A percentile compares a stretch with the other conserved stretches of the same genome.
Evolutionary conservation across 2,113 vertebrate species (phyloP).

Genomic region (Callipepla squamata): DNA sequence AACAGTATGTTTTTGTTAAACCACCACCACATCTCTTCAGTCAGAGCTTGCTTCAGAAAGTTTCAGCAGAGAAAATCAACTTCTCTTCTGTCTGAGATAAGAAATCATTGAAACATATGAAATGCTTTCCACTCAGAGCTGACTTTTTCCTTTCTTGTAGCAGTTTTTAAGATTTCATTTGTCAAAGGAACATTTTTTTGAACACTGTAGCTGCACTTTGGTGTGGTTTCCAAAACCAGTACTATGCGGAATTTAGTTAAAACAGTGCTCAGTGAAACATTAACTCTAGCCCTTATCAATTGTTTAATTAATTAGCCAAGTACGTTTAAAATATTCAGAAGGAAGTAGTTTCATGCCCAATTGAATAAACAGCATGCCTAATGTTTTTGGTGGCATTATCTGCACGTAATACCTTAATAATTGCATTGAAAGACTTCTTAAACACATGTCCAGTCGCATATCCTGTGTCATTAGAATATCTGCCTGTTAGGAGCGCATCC

Average conservation of each 20-base stretch:
- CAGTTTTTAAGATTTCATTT: conserved; percentile 44
- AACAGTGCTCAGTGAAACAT: conserved; percentile 58
- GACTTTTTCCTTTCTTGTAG: conserved; percentile 24
- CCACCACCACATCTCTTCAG: conserved; percentile 64
- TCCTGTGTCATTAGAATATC: conserved; percentile 73
- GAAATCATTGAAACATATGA: conserved; percentile 68
- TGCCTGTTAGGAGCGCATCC: conserved; percentile 60
- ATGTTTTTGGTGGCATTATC: conserved; percentile 59
- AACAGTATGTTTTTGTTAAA: conserved; percentile 76
- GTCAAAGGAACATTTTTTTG: background rate
- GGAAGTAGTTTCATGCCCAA: conserved; percentile 16
- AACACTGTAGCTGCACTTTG: conserved; percentile 13
- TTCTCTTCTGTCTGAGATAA: conserved; percentile 59
- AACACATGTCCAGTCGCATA: conserved; percentile 73
- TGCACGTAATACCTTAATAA: conserved; percentile 66
- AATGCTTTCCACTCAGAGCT: conserved; percentile 53
- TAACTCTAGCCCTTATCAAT: conserved; percentile 41
- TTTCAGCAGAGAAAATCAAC: conserved; percentile 72
- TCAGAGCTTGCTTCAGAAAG: conserved; percentile 55
- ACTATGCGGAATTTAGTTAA: conserved; percentile 21
- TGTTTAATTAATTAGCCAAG: conserved; percentile 55
- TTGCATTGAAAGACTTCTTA: conserved; percentile 67
- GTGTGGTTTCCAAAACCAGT: conserved; percentile 53
- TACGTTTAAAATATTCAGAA: conserved; percentile 53
- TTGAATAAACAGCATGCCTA: conserved; percentile 34